These are phyloP conservation scores for Ruditapes philippinarum DNA, from an alignment of 1,140 invertebrate genomes.

Conservation along the genomic window DNA sequence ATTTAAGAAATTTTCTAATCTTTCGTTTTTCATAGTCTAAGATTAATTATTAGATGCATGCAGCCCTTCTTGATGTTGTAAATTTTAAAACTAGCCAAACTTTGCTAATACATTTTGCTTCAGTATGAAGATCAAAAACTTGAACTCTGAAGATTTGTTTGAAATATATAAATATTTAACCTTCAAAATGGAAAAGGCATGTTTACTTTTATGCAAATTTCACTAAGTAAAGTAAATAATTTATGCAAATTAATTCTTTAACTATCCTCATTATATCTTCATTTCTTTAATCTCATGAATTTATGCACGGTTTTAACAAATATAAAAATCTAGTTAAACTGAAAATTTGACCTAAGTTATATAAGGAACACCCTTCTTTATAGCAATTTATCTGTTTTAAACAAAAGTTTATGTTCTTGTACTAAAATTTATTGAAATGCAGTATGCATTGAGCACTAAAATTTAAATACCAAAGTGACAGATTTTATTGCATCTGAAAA, in stretches of 20 bases:
- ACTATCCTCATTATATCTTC: not conserved
- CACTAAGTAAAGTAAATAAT: not conserved
- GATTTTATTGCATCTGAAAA: not conserved
- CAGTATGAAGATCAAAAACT: too few species aligned
- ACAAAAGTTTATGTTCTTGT: too few species aligned
- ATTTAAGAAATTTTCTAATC: not conserved
- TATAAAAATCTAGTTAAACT: not conserved
- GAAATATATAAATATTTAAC: too few species aligned
- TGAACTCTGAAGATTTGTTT: too few species aligned
- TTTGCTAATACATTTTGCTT: too few species aligned
- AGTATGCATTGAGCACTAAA: not conserved
- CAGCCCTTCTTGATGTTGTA: constrained; percentile 17
- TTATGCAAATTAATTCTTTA: constrained; percentile 16
- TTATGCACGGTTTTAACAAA: not conserved
- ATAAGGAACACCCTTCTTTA: not conserved
- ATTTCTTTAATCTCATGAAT: not conserved
- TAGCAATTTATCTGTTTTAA: too few species aligned
- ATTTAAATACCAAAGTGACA: not conserved
- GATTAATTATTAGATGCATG: not conserved
- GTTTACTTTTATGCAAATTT: constrained; percentile 4
- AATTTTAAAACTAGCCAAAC: not conserved
- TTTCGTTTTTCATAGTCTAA: not conserved
- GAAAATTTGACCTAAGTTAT: not conserved
- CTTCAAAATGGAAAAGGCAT: not conserved
- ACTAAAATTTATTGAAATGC: too few species aligned